Evolutionary conservation across 2,888 invertebrate species (phyloP).

Genomic region (Drosophila recens): DNA sequence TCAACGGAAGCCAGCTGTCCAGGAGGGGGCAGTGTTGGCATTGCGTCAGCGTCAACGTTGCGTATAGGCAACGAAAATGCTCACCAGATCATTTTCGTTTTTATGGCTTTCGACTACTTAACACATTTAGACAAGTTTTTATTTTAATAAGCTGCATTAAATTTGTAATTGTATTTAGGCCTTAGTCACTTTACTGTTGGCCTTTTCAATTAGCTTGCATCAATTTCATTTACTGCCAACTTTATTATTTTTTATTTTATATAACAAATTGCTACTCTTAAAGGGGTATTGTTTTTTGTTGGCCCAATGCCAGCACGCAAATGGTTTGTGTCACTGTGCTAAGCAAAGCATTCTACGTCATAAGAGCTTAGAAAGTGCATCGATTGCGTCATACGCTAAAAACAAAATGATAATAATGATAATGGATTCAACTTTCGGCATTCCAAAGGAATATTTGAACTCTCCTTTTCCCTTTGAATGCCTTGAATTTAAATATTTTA

Average conservation of each 20-base stretch:
- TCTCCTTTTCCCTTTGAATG: not conserved
- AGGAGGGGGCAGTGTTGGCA: constrained; percentile 16
- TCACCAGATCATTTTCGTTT: constrained; percentile 41
- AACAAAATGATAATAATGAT: not conserved
- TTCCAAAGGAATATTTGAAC: not conserved
- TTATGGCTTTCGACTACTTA: constrained; percentile 58
- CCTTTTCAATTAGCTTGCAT: constrained; percentile 37
- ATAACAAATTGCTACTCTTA: constrained; percentile 15
- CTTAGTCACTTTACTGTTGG: constrained; percentile 28
- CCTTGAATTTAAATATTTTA: not conserved
- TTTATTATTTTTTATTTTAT: constrained; percentile 12
- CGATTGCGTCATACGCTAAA: constrained; percentile 11
- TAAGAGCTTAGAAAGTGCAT: constrained; percentile 5
- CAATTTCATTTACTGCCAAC: constrained; percentile 24
- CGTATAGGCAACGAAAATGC: constrained; percentile 59
- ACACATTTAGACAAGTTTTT: constrained; percentile 49
- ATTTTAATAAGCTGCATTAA: constrained; percentile 35
- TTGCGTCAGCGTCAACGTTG: constrained; percentile 66
- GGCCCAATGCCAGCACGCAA: constrained; percentile 55
- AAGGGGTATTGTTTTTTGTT: constrained; percentile 28
- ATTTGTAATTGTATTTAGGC: constrained; percentile 14
- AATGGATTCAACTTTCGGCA: not conserved
- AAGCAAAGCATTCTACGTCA: constrained; percentile 30
- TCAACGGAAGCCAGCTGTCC: constrained; percentile 67
- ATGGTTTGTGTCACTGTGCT: constrained; percentile 53